Evolutionary conservation across 2,888 invertebrate species (phyloP), one percentile per base, ranked within the genome.

Genomic region (Tipula helvola): DNA sequence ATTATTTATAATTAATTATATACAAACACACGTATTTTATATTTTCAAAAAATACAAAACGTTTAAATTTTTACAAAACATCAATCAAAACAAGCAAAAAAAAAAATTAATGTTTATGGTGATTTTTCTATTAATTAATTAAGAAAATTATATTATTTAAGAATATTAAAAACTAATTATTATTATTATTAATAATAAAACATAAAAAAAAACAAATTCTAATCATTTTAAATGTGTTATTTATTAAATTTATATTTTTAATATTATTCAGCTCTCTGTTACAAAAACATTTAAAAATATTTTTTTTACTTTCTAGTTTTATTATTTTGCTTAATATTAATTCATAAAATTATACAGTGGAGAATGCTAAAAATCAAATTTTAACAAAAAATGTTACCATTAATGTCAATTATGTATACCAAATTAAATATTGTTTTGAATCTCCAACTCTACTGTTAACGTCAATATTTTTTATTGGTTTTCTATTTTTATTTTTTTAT

Each of bases 81-180:
- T 71, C 71, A 71, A 71, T 28, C 71, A 71, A 18, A 57, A 16
- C 16, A 57, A 18, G 7, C 2, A 52, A 16, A 18, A 28, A 71
- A 28, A 10, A 28, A 71, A 71, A 28, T 71, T 3, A 71, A 28
- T 28, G 2, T 71, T 28, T 71, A 71, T 71, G 71, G 71, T 71
- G 71, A 71, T 71, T 71, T 71, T 71, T 71, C 71, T 71, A 71
- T 71, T 71, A 71, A 71, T 71, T 71, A 71, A 71, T 71, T 71
- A 71, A 71, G 71, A 71, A 71, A 71, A 71, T 71, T 71, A 71
- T 71, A 28, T 71, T 28, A 28, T 71, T 71, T 71, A 71, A 71
- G 71, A 71, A 71, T 28, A 71, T 57, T 71, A 71, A 57, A 57
- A 71, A 71, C 71, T 71, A 71, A 71, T 71, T 71, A 71, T 71